These are phyloP conservation scores for Cnemophilus loriae DNA, from an alignment of 2,113 vertebrate species.

Conservation along the genomic window DNA sequence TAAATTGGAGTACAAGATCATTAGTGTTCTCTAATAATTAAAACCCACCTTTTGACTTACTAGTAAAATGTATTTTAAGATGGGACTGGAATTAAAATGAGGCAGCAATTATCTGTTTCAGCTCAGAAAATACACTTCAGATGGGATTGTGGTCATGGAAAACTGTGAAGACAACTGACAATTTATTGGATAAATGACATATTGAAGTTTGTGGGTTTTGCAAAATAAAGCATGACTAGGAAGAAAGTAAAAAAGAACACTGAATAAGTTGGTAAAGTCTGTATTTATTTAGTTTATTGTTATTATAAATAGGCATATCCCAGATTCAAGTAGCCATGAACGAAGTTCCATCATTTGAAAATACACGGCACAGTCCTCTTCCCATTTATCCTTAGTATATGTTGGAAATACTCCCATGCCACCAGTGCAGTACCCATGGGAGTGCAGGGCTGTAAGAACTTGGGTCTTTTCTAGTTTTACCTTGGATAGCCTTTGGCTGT, in stretches of 20 bases:
- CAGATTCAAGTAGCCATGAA: not conserved
- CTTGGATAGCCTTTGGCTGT: not conserved
- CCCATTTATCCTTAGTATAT: not conserved
- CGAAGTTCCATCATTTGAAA: not conserved
- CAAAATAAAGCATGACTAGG: not conserved
- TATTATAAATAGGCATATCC: not conserved
- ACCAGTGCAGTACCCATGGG: not conserved
- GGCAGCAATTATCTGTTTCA: not conserved
- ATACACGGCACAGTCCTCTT: not conserved
- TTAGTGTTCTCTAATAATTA: not conserved
- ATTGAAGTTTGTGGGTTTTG: not conserved
- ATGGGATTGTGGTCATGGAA: not conserved
- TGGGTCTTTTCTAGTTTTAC: not conserved
- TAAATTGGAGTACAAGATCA: not conserved
- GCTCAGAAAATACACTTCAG: not conserved
- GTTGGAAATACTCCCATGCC: not conserved
- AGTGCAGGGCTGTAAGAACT: not conserved
- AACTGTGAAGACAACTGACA: conserved; percentile 1
- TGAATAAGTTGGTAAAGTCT: not conserved
- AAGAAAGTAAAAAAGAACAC: not conserved
- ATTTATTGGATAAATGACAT: not conserved
- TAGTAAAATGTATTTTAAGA: not conserved
- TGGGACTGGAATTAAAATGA: not conserved
- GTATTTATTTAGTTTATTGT: not conserved
- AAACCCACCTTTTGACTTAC: not conserved